Evolutionary conservation across 2,888 invertebrate genomes (phyloP), one percentile per base, ranked within the genome.

Genomic region (Fragum fragum): DNA sequence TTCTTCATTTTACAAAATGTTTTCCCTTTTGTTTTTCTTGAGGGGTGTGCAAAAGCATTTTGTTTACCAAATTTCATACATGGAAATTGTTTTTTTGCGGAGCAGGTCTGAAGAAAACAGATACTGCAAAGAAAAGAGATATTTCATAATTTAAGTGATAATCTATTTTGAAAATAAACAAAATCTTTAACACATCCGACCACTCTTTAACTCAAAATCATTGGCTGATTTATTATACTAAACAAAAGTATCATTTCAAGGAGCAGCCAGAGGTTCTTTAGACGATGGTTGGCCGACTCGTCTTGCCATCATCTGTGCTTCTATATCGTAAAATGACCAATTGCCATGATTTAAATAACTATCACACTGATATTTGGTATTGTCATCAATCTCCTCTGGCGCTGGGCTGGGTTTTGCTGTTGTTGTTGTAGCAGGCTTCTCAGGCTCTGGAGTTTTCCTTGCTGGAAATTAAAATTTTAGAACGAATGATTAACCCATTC

Each of bases 251-350:
- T 14, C 47, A 47, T 9, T n/a, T 47, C 18, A 36, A 47, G 47
- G 47, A 3, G 47, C 47, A 47, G 14, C 47, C 2, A 47, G 47
- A 9, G 47, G 47, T n/a, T 47, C 32, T 18, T 61, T 61, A 14
- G 82, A 78, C 21, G 85, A 85, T 21, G 85, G 85, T 36, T 85
- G 85, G n/a, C 85, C 85, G 1, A 81, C 77, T 52, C 85, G 26
- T 39, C 71, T 73, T 1, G 68, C 55, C 18, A 75, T 52, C 79
- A 81, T 81, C 14, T 70, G 23, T 53, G 42, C 26, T 57, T 85
- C 85, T 21, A 79, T 63, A 29, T 85, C 69, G 73, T 79, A 85
- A 57, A 85, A 85, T 16, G 76, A 68, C 79, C 18, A 59, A 18
- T 52, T 69, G 71, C 76, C 72, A 28, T 81, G 73, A 16, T 73